A percentile compares a stretch with the other conserved stretches of the same genome.
Conservation (phyloP, 2,888 invertebrate species). For the Acutogordius australiensis region DNA sequence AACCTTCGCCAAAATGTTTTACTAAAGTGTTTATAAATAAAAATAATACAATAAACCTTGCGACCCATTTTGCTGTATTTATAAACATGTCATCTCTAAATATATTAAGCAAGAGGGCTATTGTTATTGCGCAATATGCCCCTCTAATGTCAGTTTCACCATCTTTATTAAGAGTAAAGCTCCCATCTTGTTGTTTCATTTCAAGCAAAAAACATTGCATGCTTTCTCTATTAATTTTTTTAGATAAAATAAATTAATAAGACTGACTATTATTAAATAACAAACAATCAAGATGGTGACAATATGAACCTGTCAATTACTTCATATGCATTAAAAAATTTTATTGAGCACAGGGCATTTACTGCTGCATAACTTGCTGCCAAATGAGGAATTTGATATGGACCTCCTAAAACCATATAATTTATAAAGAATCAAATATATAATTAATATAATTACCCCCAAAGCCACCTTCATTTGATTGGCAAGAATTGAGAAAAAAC, state of each 20-base stretch:
- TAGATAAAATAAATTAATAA: not conserved
- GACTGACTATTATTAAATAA: no score
- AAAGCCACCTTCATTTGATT: slow-evolving; percentile 13
- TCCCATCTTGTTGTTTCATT: slow-evolving; percentile 51
- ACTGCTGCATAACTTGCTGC: slow-evolving; percentile 92
- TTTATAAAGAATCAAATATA: no score
- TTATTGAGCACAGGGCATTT: slow-evolving; percentile 60
- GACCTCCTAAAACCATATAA: slow-evolving; percentile 49
- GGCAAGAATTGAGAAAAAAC: slow-evolving; percentile 19
- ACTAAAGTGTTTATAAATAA: not conserved
- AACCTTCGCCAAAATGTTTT: no score
- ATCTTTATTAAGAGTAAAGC: slow-evolving; percentile 58
- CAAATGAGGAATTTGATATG: slow-evolving; percentile 61
- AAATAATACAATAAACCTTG: slow-evolving; percentile 28
- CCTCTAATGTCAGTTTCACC: slow-evolving; percentile 49
- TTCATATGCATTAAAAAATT: slow-evolving; percentile 50
- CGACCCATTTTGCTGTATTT: slow-evolving; percentile 64
- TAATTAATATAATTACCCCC: slow-evolving; percentile 12
- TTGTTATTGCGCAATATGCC: slow-evolving; percentile 73
- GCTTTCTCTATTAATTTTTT: slow-evolving; percentile 27
- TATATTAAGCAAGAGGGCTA: slow-evolving; percentile 54
- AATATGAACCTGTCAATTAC: slow-evolving; percentile 66
- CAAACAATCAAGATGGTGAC: no score
- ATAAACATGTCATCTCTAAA: slow-evolving; percentile 44
- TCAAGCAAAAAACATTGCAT: slow-evolving; percentile 47